A percentile compares a stretch with the other conserved stretches of the same genome.
Conservation (phyloP, 2,113 vertebrate genomes). For the Lasiurus cinereus region DNA sequence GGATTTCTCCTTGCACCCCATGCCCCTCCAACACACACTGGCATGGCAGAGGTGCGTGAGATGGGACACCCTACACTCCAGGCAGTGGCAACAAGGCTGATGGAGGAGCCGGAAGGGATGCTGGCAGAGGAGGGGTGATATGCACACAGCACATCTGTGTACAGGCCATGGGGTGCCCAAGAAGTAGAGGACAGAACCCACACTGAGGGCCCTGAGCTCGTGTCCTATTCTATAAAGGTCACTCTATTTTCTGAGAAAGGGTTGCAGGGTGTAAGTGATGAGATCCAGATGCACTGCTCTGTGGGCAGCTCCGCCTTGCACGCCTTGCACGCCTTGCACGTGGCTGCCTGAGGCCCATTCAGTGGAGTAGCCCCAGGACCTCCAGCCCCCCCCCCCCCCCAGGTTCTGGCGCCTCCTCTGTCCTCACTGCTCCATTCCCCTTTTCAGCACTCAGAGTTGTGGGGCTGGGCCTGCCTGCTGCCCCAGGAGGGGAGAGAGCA, state of each 20-base stretch:
- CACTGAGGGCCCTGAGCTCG: not conserved
- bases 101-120: not conserved
- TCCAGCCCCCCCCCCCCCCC: not conserved
- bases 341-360: not conserved
- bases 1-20: not conserved
- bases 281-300: constrained; percentile 27
- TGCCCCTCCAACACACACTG: rapidly evolving
- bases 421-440: too few species aligned
- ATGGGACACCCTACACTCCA: not conserved
- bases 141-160: not conserved
- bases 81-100: not conserved
- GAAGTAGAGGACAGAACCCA: not conserved
- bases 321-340: not conserved
- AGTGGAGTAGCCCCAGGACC: not conserved
- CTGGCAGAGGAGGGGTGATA: not conserved
- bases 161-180: not conserved
- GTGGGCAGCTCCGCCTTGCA: not conserved
- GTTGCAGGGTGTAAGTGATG: not conserved
- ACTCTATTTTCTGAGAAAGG: constrained; percentile 41
- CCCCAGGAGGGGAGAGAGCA: not conserved
- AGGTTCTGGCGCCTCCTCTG: not conserved
- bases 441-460: not conserved
- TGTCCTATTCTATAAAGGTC: not conserved
- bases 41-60: not conserved
- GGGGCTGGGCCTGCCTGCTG: too few species aligned